Base-by-base conservation (phyloP, 2,888 invertebrate species). In the Eupeodes luniger region DNA sequence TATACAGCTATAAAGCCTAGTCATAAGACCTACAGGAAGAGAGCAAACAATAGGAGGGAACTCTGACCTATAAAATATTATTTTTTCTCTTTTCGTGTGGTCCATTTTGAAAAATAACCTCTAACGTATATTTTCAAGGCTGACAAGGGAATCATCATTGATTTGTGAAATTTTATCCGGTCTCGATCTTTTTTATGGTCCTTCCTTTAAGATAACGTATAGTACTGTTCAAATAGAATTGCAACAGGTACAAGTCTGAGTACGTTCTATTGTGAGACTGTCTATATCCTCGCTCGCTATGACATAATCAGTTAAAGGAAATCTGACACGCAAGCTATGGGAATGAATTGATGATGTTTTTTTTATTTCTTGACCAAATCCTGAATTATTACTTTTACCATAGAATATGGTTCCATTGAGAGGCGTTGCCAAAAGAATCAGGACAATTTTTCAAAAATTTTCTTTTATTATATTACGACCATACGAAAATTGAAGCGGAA, bases 171-270 rank as follows among this genome's bases (percentile, higher is more conserved):
- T 74, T 78, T 77, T 78, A 81, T 81, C 81, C 77, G 78, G 67
- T 78, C 59, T 51, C 53, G 34, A 77, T 67, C 72, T 66, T 51
- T 67, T 55, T 57, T n/a, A 40, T 40, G 59, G 77, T 62, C 40
- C 49, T 55, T 55, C 53, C 19, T 57, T 36, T 61, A 40, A 47
- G 57, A 78, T 81, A 27, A 53, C 72, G 40, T 40, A 1, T n/a
- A n/a, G n/a, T 40, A 40, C 40, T 69, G 74, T 78, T 67, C 74
- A 67, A 85, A 74, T 49, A 74, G 55, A 85, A 85, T 81, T 74
- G 81, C 85, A 81, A 85, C 85, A 85, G 85, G 85, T 85, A 85
- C 74, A 72, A 72, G n/a, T 49, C 27, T 2, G n/a, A 44, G 59
- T 74, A 70, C 75, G 27, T 27, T 1, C 80, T 40, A 40, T 40